These are phyloP conservation scores for Pelochelys cantorii DNA, from an alignment of 2,797 vertebrate species.

Conservation along the genomic window DNA sequence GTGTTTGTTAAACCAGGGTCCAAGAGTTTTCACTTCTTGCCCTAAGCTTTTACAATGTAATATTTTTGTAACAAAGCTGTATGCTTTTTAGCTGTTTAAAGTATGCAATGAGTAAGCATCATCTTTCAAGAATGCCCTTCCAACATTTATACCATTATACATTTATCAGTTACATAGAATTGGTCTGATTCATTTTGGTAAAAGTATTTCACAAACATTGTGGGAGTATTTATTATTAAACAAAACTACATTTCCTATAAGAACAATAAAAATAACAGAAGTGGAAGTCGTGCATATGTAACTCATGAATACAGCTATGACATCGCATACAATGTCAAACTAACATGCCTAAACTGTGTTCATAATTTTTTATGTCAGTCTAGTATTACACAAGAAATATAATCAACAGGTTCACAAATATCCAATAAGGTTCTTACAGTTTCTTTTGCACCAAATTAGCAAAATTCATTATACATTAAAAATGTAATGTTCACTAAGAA, in stretches of 20 bases:
- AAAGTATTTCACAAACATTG: background rate
- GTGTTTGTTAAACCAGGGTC: background rate
- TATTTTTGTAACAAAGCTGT: background rate
- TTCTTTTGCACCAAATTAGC: background rate
- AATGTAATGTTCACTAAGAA: background rate
- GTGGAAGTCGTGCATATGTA: background rate
- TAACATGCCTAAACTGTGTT: background rate
- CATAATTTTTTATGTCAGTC: background rate
- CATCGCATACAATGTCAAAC: background rate
- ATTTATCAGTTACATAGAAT: background rate
- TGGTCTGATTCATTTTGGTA: conserved; percentile 21
- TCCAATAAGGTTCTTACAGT: background rate
- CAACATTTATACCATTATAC: background rate
- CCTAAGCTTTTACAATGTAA: background rate
- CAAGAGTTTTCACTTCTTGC: background rate
- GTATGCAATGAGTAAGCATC: background rate
- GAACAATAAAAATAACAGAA: background rate
- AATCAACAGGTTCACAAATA: background rate
- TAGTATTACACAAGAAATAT: background rate
- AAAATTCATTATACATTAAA: background rate
- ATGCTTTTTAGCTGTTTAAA: background rate
- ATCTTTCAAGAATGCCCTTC: background rate
- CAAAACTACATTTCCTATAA: background rate
- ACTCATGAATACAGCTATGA: background rate
- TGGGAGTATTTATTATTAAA: background rate